Evolutionary conservation across 2,888 invertebrate genomes (phyloP), one percentile per base, ranked within the genome.

Genomic region (Craniophora ligustri): DNA sequence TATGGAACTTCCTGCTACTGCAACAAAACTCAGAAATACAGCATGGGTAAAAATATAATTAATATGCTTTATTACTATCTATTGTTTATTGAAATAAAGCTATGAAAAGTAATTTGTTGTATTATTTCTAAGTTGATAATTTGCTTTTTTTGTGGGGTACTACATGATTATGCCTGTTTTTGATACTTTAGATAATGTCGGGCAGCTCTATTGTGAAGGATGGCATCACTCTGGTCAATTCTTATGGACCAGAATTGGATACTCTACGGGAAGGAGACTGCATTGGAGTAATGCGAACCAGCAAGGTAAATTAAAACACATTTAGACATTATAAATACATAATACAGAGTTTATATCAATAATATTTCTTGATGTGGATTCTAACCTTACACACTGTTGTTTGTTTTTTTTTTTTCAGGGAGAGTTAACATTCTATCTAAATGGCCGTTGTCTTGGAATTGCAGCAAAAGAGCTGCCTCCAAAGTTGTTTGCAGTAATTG

Each of bases 401-500:
- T 3, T 36, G 0, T 40, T 21, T 3, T 19, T 50, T 46, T 42
- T 21, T 59, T 47, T 53, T 57, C 84, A 97, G 95, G 96, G 96
- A 6, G 97, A 98, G 76, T 91, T 99, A 55, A 95, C 98, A 79
- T 98, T 98, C 87, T 98, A 96, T 83, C 95, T 98, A 13, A 98
- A 98, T 86, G 98, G 98, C 1, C 95, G 96, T 71, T 97, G 98
- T 15, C 97, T 98, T 85, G 98, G 98, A 0, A 94, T 97, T 28
- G 98, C 98, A 2, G 97, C 97, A 0, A 94, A 94, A 69, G 96
- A 96, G 70, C 91, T 98, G 68, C 98, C 98, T 0, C 81, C 94
- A 14, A 94, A 95, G 51, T 94, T 99, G 51, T 99, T 97, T 93
- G 98, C 98, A 13, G 98, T 99, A n/a, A 96, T 99, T 36, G 98